Base-by-base conservation (phyloP, 2,113 vertebrate species). In the Tenrec ecaudatus region DNA sequence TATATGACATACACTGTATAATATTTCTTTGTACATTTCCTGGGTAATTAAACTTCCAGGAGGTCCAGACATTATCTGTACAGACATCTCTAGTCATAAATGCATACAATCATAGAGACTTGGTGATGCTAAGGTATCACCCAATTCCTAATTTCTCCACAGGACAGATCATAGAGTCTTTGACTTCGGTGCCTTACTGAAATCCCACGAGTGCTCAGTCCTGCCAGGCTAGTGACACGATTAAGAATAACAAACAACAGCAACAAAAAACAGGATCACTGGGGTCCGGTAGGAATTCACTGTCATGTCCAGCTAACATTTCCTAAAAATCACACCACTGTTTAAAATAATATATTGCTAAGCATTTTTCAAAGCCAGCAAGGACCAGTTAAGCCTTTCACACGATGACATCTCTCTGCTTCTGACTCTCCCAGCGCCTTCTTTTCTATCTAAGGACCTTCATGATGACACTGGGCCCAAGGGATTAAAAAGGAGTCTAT, bases 71-170 rank as follows among this genome's bases (percentile, higher is more conserved):
- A 68, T 82, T 36, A 57, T 75, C 40, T 75, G 66, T 36, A 73
- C 58, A 47, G 29, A 89, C 47, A 25, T 76, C 43, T 53, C 12
- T 58, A 83, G 31, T 92, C 22, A 53, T 53, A 75, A 25, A 27
- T 69, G 12, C 29, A 92, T 62, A 60, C 58, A 20, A 86, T 3
- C n/a, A 36, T 93, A 82, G 93, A 90, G 57, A 62, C 4, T 94
- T 16, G 81, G 11, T 10, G 53, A 53, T 62, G 58, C 29, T 68
- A 40, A 87, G n/a, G 60, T 90, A 78, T 62, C 68, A 86, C 58
- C 11, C 6, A 43, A 86, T 69, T 33, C 23, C 64, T 71, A 25
- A 57, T 47, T 86, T 90, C 36, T 82, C 73, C 47, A 76, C 19
- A 79, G 19, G 47, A 83, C 7, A 4, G 16, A 68, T 60, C 31